Evolutionary conservation across 2,888 invertebrate species (phyloP).

Genomic region (Salpingus planirostris): DNA sequence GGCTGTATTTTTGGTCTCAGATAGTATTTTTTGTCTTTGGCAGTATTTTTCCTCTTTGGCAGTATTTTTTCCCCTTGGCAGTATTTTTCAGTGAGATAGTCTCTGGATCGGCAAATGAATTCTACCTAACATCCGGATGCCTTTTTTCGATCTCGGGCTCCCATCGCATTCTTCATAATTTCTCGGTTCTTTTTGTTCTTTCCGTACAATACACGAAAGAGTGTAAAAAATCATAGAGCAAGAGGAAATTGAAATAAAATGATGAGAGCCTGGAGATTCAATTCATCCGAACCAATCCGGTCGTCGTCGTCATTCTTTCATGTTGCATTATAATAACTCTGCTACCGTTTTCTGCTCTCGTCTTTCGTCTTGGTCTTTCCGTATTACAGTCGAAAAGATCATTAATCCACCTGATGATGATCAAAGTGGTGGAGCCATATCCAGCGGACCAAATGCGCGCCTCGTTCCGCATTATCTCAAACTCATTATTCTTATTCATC

Average conservation of each 20-base stretch:
- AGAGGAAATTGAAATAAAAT: slow-evolving; percentile 23
- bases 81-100: too few species aligned
- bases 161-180: too few species aligned
- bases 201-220: neutral
- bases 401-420: slow-evolving; percentile 30
- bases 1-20: too few species aligned
- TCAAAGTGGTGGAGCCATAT: slow-evolving; percentile 24
- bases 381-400: too few species aligned
- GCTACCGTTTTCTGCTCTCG: slow-evolving; percentile 36
- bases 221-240: slow-evolving; percentile 7
- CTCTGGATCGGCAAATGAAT: too few species aligned
- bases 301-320: slow-evolving; percentile 4
- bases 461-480: slow-evolving; percentile 17
- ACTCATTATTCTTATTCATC: too few species aligned
- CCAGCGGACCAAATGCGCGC: slow-evolving; percentile 19
- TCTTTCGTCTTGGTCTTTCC: too few species aligned
- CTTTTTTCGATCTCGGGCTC: neutral
- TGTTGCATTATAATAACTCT: slow-evolving; percentile 25
- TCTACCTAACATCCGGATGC: too few species aligned
- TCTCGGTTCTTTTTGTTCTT: too few species aligned
- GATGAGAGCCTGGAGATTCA: slow-evolving; percentile 23
- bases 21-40: too few species aligned
- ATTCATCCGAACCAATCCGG: slow-evolving; percentile 20
- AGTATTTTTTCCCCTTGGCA: too few species aligned
- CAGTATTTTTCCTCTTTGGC: too few species aligned